Conservation (phyloP, 2,797 vertebrate genomes). For the Linurgus olivaceus region DNA sequence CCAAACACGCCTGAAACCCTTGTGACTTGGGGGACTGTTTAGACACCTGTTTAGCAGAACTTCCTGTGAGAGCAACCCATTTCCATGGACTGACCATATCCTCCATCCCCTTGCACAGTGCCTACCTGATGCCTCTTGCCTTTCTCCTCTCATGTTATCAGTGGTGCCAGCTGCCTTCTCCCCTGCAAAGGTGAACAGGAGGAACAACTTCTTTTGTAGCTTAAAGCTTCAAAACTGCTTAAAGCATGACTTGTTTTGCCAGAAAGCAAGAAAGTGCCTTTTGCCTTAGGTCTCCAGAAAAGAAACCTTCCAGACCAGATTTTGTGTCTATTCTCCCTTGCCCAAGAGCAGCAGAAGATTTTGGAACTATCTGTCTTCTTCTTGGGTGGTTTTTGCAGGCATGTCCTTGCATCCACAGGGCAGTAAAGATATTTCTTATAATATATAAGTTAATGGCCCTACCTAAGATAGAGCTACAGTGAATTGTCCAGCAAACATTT, state of each 20-base stretch:
- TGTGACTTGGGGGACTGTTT: neutral
- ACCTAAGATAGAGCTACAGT: neutral
- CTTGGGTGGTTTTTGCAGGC: neutral
- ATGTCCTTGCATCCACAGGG: neutral
- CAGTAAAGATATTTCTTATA: neutral
- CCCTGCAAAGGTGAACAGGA: neutral
- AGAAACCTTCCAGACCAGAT: neutral
- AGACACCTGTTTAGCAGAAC: neutral
- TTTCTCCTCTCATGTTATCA: neutral
- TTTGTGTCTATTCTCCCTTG: neutral
- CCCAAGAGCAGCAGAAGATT: neutral
- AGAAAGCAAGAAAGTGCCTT: neutral
- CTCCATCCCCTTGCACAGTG: neutral
- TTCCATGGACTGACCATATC: rapidly evolving
- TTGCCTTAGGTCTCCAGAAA: neutral
- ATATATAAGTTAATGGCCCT: neutral
- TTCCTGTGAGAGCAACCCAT: neutral
- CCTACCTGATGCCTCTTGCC: neutral
- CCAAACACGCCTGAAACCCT: neutral
- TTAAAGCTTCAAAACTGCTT: neutral
- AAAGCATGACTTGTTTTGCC: neutral
- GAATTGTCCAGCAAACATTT: neutral
- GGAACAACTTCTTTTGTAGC: neutral
- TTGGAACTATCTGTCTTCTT: neutral
- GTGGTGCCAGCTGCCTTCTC: neutral